These are phyloP conservation scores for Lepus timidus DNA, from an alignment of 2,113 vertebrate genomes.

Conservation along the genomic window DNA sequence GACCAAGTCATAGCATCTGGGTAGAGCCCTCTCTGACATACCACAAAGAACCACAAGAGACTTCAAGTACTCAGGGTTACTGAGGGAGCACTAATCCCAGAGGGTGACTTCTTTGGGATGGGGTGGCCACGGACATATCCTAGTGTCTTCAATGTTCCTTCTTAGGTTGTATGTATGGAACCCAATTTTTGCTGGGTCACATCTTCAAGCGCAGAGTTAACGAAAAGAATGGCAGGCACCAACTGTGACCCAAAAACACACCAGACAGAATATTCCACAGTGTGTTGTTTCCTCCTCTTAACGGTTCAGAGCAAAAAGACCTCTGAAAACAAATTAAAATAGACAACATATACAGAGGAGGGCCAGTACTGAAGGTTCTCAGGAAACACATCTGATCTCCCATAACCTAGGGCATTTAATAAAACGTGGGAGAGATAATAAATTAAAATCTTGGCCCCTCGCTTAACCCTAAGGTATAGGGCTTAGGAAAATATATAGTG, in stretches of 20 bases:
- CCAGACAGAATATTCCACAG: not conserved
- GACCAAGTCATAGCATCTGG: too few relatives aligned
- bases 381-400: not conserved
- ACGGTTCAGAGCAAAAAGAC: not conserved
- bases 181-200: not conserved
- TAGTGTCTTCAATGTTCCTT: not conserved
- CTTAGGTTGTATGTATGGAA: not conserved
- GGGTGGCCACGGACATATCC: accelerated
- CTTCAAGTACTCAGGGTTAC: not conserved
- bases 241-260: not conserved
- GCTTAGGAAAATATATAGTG: slow-evolving; percentile 52
- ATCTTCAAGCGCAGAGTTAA: not conserved
- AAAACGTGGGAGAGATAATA: slow-evolving; percentile 70
- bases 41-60: not conserved
- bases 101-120: not conserved
- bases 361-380: not conserved
- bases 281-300: not conserved
- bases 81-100: not conserved
- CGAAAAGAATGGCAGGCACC: not conserved
- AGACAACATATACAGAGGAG: not conserved
- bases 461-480: slow-evolving; percentile 39
- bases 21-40: not conserved
- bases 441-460: slow-evolving; percentile 61
- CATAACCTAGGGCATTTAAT: slow-evolving; percentile 53
- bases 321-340: not conserved